Evolutionary conservation across 2,113 vertebrate genomes (phyloP), one percentile per base, ranked within the genome.

Genomic region (Tetraodon nigroviridis): DNA sequence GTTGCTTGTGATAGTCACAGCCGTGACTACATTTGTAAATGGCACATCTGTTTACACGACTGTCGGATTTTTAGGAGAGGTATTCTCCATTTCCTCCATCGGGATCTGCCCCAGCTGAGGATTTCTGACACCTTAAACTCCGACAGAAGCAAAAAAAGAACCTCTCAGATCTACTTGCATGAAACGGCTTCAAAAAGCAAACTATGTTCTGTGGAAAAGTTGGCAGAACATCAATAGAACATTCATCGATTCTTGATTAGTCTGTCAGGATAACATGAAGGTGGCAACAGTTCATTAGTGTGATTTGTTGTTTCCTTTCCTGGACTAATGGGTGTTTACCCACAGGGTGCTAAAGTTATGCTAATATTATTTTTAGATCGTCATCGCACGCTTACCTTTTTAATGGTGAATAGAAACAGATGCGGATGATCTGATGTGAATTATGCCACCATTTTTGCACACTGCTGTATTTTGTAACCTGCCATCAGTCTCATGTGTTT

Each of bases 401-500:
- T 44, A 16, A 15, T n/a, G 18, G 18, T 32, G 53, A n/a, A 40
- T 32, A 56, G 16, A 21, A 6, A 61, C 70, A 69, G 77, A 77
- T 51, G 50, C 32, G 57, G 54, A 46, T 41, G 59, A 60, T 56
- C 17, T 4, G 3, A 11, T 24, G 15, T 10, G 27, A 51, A 45
- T 45, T 18, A 32, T 55, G 47, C 44, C 1, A 37, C 32, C 11
- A 12, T 37, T 37, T 42, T 15, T 45, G 50, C 65, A 37, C 64
- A 11, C 59, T 60, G 37, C 47, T 32, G 40, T 70, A 42, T 78
- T 80, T 69, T 69, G 10, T 66, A 76, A 71, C 67, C 67, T 67
- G 61, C 64, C 68, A 68, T 73, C 73, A 77, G 19, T 74, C 78
- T 63, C 37, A 18, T 7, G 1, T 67, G 67, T 80, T 82, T 71